These are phyloP conservation scores for Cyprinodon brontotheroides DNA, from an alignment of 2,113 vertebrate species.

Conservation along the genomic window DNA sequence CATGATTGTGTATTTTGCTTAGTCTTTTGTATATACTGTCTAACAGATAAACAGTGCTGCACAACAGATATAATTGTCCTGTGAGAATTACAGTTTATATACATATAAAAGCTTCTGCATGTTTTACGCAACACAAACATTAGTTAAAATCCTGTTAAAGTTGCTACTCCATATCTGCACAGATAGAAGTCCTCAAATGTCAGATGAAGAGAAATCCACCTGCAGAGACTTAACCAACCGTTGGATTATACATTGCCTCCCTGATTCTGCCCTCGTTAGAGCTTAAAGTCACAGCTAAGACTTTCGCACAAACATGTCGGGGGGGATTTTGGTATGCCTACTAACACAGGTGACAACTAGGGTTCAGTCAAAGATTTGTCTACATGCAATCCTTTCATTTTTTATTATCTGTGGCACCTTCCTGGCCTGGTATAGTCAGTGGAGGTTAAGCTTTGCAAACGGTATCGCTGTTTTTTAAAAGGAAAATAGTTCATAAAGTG, in stretches of 20 bases:
- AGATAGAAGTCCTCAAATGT: slow-evolving; percentile 49
- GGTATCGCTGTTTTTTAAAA: not conserved
- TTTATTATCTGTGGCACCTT: not conserved
- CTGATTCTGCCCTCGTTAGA: slow-evolving; percentile 33
- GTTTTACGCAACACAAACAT: slow-evolving; percentile 54
- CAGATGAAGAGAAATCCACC: slow-evolving; percentile 62
- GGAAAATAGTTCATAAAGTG: too few relatives aligned
- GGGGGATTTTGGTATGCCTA: slow-evolving; percentile 37
- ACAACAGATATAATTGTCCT: slow-evolving; percentile 34
- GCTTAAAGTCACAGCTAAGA: slow-evolving; percentile 55
- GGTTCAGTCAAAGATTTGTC: not conserved
- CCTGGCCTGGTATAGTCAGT: not conserved
- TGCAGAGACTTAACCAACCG: slow-evolving; percentile 38
- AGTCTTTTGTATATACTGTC: slow-evolving; percentile 58
- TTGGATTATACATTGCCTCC: slow-evolving; percentile 52
- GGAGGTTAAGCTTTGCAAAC: not conserved
- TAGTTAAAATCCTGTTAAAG: slow-evolving; percentile 39
- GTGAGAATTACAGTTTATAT: slow-evolving; percentile 10
- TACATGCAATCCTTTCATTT: not conserved
- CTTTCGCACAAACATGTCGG: slow-evolving; percentile 65
- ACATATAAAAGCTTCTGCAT: slow-evolving; percentile 52
- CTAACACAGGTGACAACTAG: slow-evolving; percentile 34
- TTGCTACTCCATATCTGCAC: not conserved
- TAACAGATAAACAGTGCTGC: slow-evolving; percentile 47
- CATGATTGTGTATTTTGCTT: not conserved